phyloP scores from a whole-genome alignment of 2,113 vertebrate genomes.

The Seriola rivoliana region DNA sequence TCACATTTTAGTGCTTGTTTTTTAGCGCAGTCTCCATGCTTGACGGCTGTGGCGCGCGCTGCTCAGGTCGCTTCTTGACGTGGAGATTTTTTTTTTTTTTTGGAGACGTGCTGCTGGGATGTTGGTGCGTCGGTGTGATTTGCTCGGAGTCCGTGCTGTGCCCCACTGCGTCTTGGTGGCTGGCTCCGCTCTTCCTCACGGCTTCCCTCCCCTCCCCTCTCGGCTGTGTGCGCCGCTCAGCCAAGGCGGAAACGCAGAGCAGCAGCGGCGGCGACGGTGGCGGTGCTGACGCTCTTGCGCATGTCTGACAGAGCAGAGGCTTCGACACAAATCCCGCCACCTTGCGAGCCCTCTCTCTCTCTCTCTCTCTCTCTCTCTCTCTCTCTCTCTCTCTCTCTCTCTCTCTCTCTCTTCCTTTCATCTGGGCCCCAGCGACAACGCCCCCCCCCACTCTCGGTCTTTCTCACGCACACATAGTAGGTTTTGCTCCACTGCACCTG shows the following conservation, averaged over 20 bases:
- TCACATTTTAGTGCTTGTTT: conserved; percentile 82
- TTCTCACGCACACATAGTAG: conserved; percentile 49
- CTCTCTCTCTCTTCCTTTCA: conserved; percentile 47
- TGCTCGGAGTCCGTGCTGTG: conserved; percentile 71
- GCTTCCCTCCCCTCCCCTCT: conserved; percentile 66
- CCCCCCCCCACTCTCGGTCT: conserved; percentile 15
- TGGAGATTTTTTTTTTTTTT: background rate
- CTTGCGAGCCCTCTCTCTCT: conserved; percentile 22
- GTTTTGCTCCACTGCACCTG: conserved; percentile 79
- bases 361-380: conserved; percentile 23
- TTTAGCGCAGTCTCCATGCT: conserved; percentile 81
- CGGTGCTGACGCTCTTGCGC: conserved; percentile 81
- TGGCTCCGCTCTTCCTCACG: conserved; percentile 58
- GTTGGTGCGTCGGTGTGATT: conserved; percentile 67
- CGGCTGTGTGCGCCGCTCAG: conserved; percentile 71
- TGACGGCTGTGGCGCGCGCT: conserved; percentile 53
- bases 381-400: conserved; percentile 23
- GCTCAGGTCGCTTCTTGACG: conserved; percentile 55
- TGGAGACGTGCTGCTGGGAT: conserved; percentile 26
- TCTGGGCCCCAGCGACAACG: conserved; percentile 64
- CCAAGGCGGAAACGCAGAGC: conserved; percentile 84
- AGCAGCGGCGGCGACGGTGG: conserved; percentile 49
- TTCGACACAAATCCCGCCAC: conserved; percentile 72
- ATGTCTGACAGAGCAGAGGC: conserved; percentile 81
- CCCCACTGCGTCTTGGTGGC: conserved; percentile 81